Conservation (phyloP, 2,888 invertebrate species). For the Xanthia icteritia region DNA sequence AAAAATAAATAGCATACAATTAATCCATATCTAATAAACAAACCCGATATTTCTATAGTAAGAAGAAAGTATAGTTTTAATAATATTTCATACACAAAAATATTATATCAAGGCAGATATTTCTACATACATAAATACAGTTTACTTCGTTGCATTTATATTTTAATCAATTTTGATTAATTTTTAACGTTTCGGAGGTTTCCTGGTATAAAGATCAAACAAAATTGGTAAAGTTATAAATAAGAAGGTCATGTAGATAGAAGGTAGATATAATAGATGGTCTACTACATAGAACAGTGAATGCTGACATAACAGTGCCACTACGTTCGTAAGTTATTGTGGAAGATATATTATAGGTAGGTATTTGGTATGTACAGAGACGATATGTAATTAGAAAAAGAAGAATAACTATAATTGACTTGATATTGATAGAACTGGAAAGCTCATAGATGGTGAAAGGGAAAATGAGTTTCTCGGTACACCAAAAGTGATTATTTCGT, state of each 20-base stretch:
- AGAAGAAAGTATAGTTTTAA: constrained; percentile 63
- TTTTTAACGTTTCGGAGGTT: constrained; percentile 19
- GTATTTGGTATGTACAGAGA: constrained; percentile 49
- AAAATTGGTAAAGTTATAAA: constrained; percentile 35
- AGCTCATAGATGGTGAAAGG: background rate
- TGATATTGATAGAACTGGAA: constrained; percentile 7
- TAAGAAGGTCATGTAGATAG: constrained; percentile 16
- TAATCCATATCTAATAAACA: constrained; percentile 74
- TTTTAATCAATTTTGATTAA: constrained; percentile 33
- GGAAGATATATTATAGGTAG: constrained; percentile 12
- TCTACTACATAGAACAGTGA: constrained; percentile 70
- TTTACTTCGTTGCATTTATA: constrained; percentile 7
- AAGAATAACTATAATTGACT: background rate
- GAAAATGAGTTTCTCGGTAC: background rate
- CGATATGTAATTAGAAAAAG: background rate
- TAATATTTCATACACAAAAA: constrained; percentile 62
- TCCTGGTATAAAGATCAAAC: constrained; percentile 38
- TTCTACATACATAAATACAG: constrained; percentile 59
- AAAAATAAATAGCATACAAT: constrained; percentile 76
- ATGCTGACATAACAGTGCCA: constrained; percentile 68
- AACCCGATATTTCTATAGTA: constrained; percentile 74
- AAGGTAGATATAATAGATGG: constrained; percentile 38
- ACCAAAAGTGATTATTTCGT: background rate
- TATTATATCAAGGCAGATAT: constrained; percentile 60
- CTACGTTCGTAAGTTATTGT: constrained; percentile 56